Evolutionary conservation across 2,113 vertebrate genomes (phyloP).

Genomic region (Microcebus griseorufus): DNA sequence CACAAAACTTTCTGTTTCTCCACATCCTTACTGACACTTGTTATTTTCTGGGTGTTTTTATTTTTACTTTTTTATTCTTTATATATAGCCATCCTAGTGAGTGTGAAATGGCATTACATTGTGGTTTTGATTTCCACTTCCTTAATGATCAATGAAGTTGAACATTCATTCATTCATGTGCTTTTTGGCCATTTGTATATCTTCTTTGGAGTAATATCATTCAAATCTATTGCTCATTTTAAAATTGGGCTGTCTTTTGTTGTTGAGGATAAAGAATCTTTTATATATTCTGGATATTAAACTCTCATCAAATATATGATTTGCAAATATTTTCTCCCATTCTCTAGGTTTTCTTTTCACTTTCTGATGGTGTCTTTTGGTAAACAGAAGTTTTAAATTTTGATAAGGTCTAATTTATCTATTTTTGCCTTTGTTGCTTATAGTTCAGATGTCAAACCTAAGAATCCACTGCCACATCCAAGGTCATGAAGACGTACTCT

Average conservation of each 20-base stretch:
- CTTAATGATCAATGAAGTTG: not conserved
- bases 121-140: slow-evolving; percentile 17
- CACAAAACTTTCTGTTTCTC: too few species aligned
- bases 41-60: too few species aligned
- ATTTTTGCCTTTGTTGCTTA: not conserved
- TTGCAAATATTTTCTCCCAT: not conserved
- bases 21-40: too few species aligned
- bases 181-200: not conserved
- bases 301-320: not conserved
- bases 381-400: not conserved
- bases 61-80: too few species aligned
- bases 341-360: not conserved
- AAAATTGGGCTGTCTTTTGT: not conserved
- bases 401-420: not conserved
- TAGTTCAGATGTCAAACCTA: not conserved
- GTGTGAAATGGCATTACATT: not conserved
- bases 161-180: not conserved
- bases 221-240: not conserved
- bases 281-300: not conserved
- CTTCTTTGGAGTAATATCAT: slow-evolving; percentile 3
- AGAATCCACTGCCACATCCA: not conserved
- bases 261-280: not conserved
- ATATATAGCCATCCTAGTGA: too few species aligned
- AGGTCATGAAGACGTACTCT: not conserved
- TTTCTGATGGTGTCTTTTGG: slow-evolving; percentile 29